Conservation (phyloP, 2,888 invertebrate species). For the Morpho helenor region DNA sequence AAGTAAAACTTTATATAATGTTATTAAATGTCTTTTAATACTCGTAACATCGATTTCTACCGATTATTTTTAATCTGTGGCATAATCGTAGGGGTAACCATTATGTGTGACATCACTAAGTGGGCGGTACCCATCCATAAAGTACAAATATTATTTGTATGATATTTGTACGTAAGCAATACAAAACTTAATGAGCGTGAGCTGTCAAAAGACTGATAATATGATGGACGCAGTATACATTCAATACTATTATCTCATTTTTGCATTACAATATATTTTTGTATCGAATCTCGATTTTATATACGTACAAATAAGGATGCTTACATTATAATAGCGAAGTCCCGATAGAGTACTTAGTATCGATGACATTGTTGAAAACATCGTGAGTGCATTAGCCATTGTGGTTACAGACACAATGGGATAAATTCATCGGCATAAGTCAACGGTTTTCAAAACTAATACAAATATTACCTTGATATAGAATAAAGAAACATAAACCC, state of each 20-base stretch:
- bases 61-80: too few species aligned
- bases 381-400: constrained; percentile 74
- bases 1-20: too few species aligned
- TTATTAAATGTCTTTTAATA: too few species aligned
- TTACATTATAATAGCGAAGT: constrained; percentile 14
- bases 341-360: constrained; percentile 61
- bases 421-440: constrained; percentile 54
- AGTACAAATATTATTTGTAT: too few species aligned
- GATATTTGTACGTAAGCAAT: too few species aligned
- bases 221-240: too few species aligned
- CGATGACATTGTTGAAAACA: constrained; percentile 73
- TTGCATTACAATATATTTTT: neutral
- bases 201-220: too few species aligned
- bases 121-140: too few species aligned
- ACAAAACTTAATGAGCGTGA: too few species aligned
- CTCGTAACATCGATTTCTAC: too few species aligned
- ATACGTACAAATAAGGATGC: constrained; percentile 1
- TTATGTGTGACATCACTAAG: too few species aligned
- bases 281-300: constrained; percentile 7
- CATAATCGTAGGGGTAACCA: too few species aligned
- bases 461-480: constrained; percentile 4
- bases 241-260: constrained; percentile 31
- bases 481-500: constrained; percentile 11
- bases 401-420: constrained; percentile 51
- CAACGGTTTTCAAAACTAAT: constrained; percentile 48